These are phyloP conservation scores for Colletes gigas DNA, from an alignment of 1,140 invertebrate species.

Conservation along the genomic window DNA sequence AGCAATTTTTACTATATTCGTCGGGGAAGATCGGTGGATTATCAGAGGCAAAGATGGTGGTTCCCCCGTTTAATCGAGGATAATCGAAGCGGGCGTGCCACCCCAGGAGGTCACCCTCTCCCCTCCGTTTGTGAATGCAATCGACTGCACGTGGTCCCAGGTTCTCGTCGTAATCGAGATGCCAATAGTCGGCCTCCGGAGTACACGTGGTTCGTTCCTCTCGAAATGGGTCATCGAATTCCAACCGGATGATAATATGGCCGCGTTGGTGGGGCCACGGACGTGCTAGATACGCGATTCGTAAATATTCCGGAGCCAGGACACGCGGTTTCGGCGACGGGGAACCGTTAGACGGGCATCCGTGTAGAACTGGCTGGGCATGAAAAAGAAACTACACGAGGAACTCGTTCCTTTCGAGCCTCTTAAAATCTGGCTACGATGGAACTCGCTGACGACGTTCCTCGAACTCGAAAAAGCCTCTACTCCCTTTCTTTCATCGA, in stretches of 20 bases:
- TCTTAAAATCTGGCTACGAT: not conserved
- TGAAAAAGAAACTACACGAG: conserved; percentile 25
- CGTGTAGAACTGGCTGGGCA: conserved; percentile 5
- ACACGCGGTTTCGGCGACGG: conserved; percentile 23
- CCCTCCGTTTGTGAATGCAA: conserved; percentile 9
- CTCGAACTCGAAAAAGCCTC: not conserved
- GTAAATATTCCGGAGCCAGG: conserved; percentile 34
- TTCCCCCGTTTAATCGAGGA: not conserved
- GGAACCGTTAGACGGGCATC: conserved; percentile 37
- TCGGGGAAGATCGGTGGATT: not conserved
- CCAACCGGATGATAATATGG: conserved; percentile 23
- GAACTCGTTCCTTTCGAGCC: conserved; percentile 16
- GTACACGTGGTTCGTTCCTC: conserved; percentile 19
- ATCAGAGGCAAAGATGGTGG: not conserved
- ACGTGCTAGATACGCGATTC: conserved; percentile 18
- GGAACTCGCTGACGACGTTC: not conserved
- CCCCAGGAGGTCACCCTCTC: not conserved
- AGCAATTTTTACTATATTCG: too few species aligned
- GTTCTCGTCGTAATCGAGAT: conserved; percentile 29
- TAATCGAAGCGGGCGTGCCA: not conserved
- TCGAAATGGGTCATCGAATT: conserved; percentile 50
- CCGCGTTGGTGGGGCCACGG: not conserved
- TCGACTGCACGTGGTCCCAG: conserved; percentile 18
- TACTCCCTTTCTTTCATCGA: not conserved
- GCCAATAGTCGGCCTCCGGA: not conserved